phyloP scores from a whole-genome alignment of 2,888 invertebrate species.

The Caenorhabditis angaria region DNA sequence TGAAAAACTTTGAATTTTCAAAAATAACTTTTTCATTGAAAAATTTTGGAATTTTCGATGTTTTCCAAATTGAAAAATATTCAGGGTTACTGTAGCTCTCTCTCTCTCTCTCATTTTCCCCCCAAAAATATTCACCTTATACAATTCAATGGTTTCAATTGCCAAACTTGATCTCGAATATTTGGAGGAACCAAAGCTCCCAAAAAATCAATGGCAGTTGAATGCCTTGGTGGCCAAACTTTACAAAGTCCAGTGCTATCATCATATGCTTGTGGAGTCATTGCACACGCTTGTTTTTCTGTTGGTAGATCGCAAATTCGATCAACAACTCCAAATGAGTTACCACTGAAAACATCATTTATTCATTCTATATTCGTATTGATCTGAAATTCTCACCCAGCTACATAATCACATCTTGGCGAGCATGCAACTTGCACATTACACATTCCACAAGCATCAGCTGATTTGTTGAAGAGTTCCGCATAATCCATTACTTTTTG shows the following conservation, averaged over 20 bases:
- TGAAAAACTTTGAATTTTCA: neutral
- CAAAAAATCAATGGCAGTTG: slow-evolving; percentile 59
- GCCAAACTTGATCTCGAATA: slow-evolving; percentile 66
- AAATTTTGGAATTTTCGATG: no score
- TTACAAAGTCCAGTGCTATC: slow-evolving; percentile 54
- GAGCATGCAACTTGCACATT: slow-evolving; percentile 64
- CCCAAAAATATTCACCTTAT: slow-evolving; percentile 49
- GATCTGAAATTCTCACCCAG: slow-evolving; percentile 29
- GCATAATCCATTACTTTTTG: slow-evolving; percentile 68
- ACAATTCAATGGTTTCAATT: slow-evolving; percentile 64
- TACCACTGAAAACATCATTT: slow-evolving; percentile 51
- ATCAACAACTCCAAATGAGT: slow-evolving; percentile 66
- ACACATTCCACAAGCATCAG: slow-evolving; percentile 67
- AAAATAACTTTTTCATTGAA: neutral
- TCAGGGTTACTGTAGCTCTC: no score
- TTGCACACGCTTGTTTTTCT: slow-evolving; percentile 66
- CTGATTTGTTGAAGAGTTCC: slow-evolving; percentile 67
- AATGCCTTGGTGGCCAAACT: slow-evolving; percentile 65
- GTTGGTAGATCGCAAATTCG: slow-evolving; percentile 67
- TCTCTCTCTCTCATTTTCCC: no score
- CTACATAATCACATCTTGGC: slow-evolving; percentile 52
- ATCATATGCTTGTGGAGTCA: slow-evolving; percentile 65
- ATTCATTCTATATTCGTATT: neutral
- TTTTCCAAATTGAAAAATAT: no score
- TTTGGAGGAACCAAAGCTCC: slow-evolving; percentile 61